Conservation (phyloP, 2,888 invertebrate species). For the Periphyllus acericola region DNA sequence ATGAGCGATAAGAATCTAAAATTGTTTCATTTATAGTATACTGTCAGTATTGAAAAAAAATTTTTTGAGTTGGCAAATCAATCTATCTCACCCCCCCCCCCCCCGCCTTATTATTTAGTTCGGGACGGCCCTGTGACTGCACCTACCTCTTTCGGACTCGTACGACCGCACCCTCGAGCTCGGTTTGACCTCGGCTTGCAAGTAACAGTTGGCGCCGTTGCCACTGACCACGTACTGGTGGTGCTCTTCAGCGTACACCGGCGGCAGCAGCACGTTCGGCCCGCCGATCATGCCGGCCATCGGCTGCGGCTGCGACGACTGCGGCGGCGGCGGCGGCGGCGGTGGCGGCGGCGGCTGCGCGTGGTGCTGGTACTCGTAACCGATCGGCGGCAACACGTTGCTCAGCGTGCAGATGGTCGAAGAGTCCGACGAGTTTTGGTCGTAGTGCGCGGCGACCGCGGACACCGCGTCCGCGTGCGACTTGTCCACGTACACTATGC, state of each 20-base stretch:
- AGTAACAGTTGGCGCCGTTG: neutral
- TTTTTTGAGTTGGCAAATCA: too few species aligned
- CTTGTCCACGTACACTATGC: conserved; percentile 38
- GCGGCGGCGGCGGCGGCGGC: neutral
- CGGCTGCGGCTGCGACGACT: neutral
- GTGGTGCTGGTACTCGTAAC: conserved; percentile 37
- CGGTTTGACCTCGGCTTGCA: conserved; percentile 64
- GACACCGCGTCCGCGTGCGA: neutral
- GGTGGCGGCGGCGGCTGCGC: neutral
- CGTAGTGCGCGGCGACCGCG: conserved; percentile 7
- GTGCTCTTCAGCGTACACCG: conserved; percentile 20
- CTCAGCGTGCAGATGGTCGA: conserved; percentile 35
- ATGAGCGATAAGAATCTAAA: too few species aligned
- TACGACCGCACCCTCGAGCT: conserved; percentile 72
- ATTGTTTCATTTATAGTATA: too few species aligned
- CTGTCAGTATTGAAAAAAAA: too few species aligned
- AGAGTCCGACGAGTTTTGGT: conserved; percentile 53
- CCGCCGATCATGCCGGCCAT: neutral
- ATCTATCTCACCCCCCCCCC: too few species aligned
- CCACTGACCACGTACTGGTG: neutral
- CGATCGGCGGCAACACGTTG: conserved; percentile 41
- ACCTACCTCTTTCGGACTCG: conserved; percentile 73
- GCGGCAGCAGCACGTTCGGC: neutral
- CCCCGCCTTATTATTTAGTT: too few species aligned
- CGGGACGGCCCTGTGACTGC: neutral